Evolutionary conservation across 2,113 vertebrate species (phyloP).

Genomic region (Engystomops pustulosus): DNA sequence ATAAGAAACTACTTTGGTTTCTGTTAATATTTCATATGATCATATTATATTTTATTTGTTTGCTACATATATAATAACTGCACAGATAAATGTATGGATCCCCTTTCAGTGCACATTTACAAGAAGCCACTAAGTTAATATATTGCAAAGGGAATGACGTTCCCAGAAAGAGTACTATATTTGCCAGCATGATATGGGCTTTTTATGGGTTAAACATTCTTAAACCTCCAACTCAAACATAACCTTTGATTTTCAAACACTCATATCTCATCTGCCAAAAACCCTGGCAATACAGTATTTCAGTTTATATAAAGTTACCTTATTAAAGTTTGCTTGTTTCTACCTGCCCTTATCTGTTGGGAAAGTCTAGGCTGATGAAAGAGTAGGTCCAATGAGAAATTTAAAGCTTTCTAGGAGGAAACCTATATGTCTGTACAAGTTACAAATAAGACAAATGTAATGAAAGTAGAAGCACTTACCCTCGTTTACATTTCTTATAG

Average conservation of each 20-base stretch:
- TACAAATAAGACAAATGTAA: background rate
- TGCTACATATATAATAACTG: background rate
- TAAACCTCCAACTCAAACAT: slow-evolving; percentile 22
- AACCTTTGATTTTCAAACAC: slow-evolving; percentile 36
- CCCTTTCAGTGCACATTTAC: background rate
- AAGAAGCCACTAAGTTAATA: slow-evolving; percentile 16
- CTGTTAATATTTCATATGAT: background rate
- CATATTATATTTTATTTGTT: background rate
- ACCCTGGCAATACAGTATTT: background rate
- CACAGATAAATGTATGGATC: background rate
- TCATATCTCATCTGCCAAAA: slow-evolving; percentile 17
- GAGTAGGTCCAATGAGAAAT: background rate
- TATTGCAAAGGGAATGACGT: slow-evolving; percentile 10
- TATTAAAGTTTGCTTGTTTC: slow-evolving; percentile 7
- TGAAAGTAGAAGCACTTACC: slow-evolving; percentile 74
- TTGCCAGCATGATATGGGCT: background rate
- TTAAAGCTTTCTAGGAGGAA: background rate
- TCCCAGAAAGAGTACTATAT: background rate
- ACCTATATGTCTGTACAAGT: slow-evolving; percentile 18
- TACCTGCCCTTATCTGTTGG: slow-evolving; percentile 39
- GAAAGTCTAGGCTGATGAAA: slow-evolving; percentile 1
- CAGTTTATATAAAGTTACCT: slow-evolving; percentile 15
- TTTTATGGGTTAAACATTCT: slow-evolving; percentile 50
- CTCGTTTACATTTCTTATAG: slow-evolving; percentile 98
- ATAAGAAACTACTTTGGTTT: background rate